These are phyloP conservation scores for Kryptopterus vitreolus DNA, from an alignment of 2,797 vertebrate genomes.

Conservation along the genomic window DNA sequence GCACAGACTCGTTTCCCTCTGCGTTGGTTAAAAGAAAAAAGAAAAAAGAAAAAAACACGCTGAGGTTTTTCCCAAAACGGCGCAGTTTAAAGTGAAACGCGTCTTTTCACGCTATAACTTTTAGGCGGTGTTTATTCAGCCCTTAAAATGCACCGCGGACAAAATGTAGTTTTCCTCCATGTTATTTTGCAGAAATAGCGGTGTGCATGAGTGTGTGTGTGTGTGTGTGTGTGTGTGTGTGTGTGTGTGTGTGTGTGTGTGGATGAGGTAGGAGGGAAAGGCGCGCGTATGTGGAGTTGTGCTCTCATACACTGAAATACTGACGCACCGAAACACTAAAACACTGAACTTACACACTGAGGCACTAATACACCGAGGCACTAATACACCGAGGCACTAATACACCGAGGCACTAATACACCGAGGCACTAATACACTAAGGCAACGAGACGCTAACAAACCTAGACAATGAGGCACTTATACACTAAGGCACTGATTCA, in stretches of 20 bases:
- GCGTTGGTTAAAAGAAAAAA: too few relatives aligned
- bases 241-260: neutral
- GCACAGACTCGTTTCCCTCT: neutral
- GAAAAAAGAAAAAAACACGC: too few relatives aligned
- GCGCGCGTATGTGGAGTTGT: neutral
- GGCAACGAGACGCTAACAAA: too few relatives aligned
- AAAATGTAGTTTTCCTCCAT: neutral
- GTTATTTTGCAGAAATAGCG: neutral
- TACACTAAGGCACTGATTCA: too few relatives aligned
- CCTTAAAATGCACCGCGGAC: neutral
- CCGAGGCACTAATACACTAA: too few relatives aligned
- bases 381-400: too few relatives aligned
- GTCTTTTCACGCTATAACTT: neutral
- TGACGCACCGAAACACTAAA: neutral
- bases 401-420: too few relatives aligned
- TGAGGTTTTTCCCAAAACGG: neutral
- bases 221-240: neutral
- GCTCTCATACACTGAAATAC: neutral
- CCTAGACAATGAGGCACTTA: too few relatives aligned
- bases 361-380: too few relatives aligned
- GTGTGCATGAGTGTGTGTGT: neutral
- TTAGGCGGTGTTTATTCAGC: neutral
- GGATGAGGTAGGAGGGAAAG: neutral
- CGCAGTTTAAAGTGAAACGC: neutral
- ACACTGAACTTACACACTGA: too few relatives aligned